phyloP scores from a whole-genome alignment of 2,113 vertebrate genomes.

The Ammodytes dubius region DNA sequence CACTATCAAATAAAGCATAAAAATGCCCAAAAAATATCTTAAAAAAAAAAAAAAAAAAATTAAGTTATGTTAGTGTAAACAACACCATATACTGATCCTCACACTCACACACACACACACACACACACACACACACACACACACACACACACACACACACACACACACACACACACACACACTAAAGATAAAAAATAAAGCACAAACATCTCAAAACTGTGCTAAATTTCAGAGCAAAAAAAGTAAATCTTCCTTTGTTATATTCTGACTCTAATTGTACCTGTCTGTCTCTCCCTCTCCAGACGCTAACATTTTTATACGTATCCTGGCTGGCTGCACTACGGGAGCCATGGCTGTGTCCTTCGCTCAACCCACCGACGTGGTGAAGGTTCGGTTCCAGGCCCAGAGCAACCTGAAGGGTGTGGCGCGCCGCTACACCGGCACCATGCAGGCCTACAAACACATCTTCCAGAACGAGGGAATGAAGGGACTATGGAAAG shows the following conservation, averaged over 20 bases:
- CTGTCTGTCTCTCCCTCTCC: background rate
- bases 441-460: conserved; percentile 90
- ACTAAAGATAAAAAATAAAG: background rate
- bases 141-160: background rate
- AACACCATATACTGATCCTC: too few relatives aligned
- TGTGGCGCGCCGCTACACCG: conserved; percentile 86
- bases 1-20: too few relatives aligned
- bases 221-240: background rate
- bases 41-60: too few relatives aligned
- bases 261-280: background rate
- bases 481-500: conserved; percentile 91
- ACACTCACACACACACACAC: background rate
- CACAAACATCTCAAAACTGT: background rate
- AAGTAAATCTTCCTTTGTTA: background rate
- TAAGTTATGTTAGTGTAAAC: too few relatives aligned
- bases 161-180: background rate
- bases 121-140: background rate
- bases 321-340: conserved; percentile 88
- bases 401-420: conserved; percentile 87
- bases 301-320: conserved; percentile 80
- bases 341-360: conserved; percentile 89
- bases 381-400: conserved; percentile 90
- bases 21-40: too few relatives aligned
- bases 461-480: conserved; percentile 89
- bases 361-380: conserved; percentile 90